Evolutionary conservation across 2,113 vertebrate species (phyloP), one percentile per base, ranked within the genome.

Genomic region (Isichthys henryi): DNA sequence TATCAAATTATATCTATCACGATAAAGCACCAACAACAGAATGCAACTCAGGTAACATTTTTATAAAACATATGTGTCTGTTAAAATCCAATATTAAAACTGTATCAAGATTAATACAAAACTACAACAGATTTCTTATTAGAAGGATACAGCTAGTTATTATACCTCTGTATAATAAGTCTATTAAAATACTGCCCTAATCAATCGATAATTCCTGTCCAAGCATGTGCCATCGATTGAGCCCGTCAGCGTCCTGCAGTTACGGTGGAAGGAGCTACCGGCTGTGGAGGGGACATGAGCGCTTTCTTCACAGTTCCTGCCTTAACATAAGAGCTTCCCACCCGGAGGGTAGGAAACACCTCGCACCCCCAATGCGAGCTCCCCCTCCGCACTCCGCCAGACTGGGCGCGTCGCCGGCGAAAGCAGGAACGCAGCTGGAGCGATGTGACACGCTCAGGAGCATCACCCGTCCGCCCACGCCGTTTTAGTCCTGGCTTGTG

Each of bases 311-410:
- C 74, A 80, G 74, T 80, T 43, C 35, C 74, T 95, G 92, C 91
- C 92, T 90, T 93, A 92, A 89, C 62, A 93, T 91, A 92, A 90
- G 93, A 91, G 93, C 94, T 93, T 95, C 95, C 95, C 95, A 93
- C 94, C 93, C 94, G 93, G 95, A 96, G 95, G 94, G 94, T 89
- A 90, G 90, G 93, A 95, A 93, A 95, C 95, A 95, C 96, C 95
- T 94, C 92, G 94, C 91, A 91, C 92, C 62, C 88, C 89, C 90
- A 92, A 93, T 88, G 90, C 88, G 58, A 70, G 90, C 93, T 92
- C 94, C 90, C 88, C 92, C 92, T 90, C 91, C 84, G 88, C 86
- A 88, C 90, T 92, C 92, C 92, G 90, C 91, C 84, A 89, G 88
- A 88, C 90, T 92, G 91, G 93, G 91, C 91, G 93, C 88, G 86